Evolutionary conservation across 2,888 invertebrate genomes (phyloP), one percentile per base, ranked within the genome.

Genomic region (Acleris emargana): DNA sequence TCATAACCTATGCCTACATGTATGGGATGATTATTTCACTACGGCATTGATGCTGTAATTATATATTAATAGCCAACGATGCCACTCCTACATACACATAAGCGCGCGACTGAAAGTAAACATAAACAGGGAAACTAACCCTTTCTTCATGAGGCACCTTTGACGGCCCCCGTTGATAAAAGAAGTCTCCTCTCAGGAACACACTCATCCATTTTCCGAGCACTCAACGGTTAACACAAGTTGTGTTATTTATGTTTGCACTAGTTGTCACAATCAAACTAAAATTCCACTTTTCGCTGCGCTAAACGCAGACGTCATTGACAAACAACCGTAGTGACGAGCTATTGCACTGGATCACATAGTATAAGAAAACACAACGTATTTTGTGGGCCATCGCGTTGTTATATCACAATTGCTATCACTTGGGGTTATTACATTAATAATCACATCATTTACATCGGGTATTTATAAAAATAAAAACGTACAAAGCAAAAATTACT

Each of bases 221-320:
- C 88, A 89, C 88, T 84, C 83, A 88, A 86, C 85, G 83, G 84
- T 78, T 83, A 86, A 81, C 89, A 90, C 91, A 83, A 89, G 84
- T 82, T 82, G 77, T 84, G 81, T 82, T 82, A 86, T 86, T 87
- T 88, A 83, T 81, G 82, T 86, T 90, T 87, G 81, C 91, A 92
- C 89, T 89, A 89, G 82, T 90, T 88, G 91, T 91, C 89, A 91
- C 90, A 87, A 90, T 90, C 86, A 87, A 90, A 88, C 85, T 87
- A 89, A 87, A 91, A 89, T 84, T 90, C 89, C 88, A 90, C 91
- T 91, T 90, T 91, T 91, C 84, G 89, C 89, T 89, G 88, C 89
- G 89, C 92, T 91, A 91, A 91, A 90, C 91, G 90, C 89, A 91
- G 89, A 91, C 92, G 92, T 92, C 92, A 92, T 89, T 91, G 91